Base-by-base conservation (phyloP, 2,797 vertebrate genomes). In the Acrossocheilus wenchowensis region DNA sequence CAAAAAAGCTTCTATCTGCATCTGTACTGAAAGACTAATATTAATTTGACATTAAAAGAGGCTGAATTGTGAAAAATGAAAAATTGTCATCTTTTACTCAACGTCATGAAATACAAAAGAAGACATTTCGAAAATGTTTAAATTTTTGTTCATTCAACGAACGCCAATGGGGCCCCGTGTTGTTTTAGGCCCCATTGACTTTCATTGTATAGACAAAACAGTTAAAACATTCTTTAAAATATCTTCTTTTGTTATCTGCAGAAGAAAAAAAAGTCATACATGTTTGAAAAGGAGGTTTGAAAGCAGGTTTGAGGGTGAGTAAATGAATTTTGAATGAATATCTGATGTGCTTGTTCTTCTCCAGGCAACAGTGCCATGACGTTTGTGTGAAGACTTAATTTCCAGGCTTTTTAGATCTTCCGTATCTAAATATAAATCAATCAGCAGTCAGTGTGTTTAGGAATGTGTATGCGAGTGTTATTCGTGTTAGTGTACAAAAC, bases 401-500 rank as follows among this genome's bases (percentile, higher is more conserved):
- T 78, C 34, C 5, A n/a, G 23, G 8, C 8, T 50, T 23, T 78
- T 83, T 50, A 78, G 34, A 68, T 30, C 15, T 64, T 52, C 21
- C 2, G 39, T 21, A 77, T 68, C 30, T 39, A 26, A 62, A 74
- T 8, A n/a, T n/a, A 14, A 66, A 39, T 34, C 36, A 15, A 26
- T 52, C 43, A 48, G 26, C 60, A 68, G 41, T 84, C 23, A 39
- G 57, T 77, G 81, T 83, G 45, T 81, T 50, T 69, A 52, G 69
- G 68, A 72, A 48, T 62, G 52, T 72, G 68, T 11, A 23, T 72
- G 48, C 12, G 1, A 45, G 52, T 60, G 39, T 50, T 66, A 50
- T 75, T 48, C 15, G 10, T 68, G 66, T 79, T 79, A 78, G 50
- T 79, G 15, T 66, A 66, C 69, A 81, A 6, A 81, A 74, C 52